Percentiles rank a stretch among this genome's conserved stretches.
Conservation (phyloP, 2,888 invertebrate genomes). For the Nephrotoma guestfalica region DNA sequence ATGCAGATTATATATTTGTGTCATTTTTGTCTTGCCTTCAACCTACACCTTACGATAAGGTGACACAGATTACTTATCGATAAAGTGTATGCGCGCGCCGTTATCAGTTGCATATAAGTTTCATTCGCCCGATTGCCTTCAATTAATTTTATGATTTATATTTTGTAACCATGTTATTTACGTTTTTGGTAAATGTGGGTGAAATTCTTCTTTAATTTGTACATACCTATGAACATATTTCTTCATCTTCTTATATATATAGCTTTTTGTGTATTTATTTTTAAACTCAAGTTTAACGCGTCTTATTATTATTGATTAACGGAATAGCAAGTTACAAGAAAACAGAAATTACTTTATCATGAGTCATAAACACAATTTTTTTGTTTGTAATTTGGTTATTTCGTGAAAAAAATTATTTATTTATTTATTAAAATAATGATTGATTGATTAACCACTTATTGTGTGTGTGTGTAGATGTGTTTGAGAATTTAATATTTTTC, state of each 20-base stretch:
- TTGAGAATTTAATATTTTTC: neutral
- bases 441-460: neutral
- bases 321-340: neutral
- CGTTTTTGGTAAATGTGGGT: neutral
- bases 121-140: neutral
- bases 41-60: neutral
- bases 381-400: neutral
- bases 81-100: neutral
- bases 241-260: neutral
- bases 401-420: neutral
- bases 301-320: neutral
- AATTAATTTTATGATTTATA: neutral
- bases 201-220: neutral
- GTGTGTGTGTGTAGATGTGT: neutral
- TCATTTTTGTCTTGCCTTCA: neutral
- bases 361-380: neutral
- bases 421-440: neutral
- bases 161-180: neutral
- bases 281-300: neutral
- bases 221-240: neutral
- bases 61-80: neutral
- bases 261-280: neutral
- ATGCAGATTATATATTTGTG: neutral
- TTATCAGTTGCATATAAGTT: neutral
- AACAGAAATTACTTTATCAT: neutral